Evolutionary conservation across 1,140 invertebrate genomes (phyloP).

Genomic region (Agraylea sexmaculata): DNA sequence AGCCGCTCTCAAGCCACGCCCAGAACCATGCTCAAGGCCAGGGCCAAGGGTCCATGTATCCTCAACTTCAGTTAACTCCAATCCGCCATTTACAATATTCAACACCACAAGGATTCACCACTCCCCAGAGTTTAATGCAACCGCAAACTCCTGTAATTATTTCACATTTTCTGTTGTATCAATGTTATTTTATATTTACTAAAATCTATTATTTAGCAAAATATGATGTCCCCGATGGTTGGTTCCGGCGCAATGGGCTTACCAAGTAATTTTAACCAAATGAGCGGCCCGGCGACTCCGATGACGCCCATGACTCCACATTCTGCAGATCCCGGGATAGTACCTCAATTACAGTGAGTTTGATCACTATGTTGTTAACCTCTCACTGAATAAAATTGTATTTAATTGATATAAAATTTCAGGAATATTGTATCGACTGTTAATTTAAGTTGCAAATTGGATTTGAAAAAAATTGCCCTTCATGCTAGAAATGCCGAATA

Average conservation of each 20-base stretch:
- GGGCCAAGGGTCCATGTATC: slow-evolving; percentile 35
- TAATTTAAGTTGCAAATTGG: slow-evolving; percentile 90
- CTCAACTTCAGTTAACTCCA: slow-evolving; percentile 38
- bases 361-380: not conserved
- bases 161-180: slow-evolving; percentile 1
- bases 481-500: slow-evolving; percentile 99
- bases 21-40: slow-evolving; percentile 45
- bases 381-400: slow-evolving; percentile 9
- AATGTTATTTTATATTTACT: slow-evolving; percentile 5
- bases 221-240: slow-evolving; percentile 73
- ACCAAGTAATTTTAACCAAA: slow-evolving; percentile 41
- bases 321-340: slow-evolving; percentile 85
- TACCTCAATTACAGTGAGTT: slow-evolving; percentile 87
- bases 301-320: slow-evolving; percentile 92
- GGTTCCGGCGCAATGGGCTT: slow-evolving; percentile 39
- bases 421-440: slow-evolving; percentile 97
- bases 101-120: slow-evolving; percentile 53
- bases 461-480: slow-evolving; percentile 94
- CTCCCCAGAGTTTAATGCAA: slow-evolving; percentile 66
- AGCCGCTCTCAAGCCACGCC: slow-evolving; percentile 49
- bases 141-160: slow-evolving; percentile 71
- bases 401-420: slow-evolving; percentile 25
- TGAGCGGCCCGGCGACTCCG: slow-evolving; percentile 65
- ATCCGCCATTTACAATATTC: slow-evolving; percentile 57
- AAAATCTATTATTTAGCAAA: slow-evolving; percentile 49